Evolutionary conservation across 2,888 invertebrate species (phyloP).

Genomic region (Agonopterix arenella): DNA sequence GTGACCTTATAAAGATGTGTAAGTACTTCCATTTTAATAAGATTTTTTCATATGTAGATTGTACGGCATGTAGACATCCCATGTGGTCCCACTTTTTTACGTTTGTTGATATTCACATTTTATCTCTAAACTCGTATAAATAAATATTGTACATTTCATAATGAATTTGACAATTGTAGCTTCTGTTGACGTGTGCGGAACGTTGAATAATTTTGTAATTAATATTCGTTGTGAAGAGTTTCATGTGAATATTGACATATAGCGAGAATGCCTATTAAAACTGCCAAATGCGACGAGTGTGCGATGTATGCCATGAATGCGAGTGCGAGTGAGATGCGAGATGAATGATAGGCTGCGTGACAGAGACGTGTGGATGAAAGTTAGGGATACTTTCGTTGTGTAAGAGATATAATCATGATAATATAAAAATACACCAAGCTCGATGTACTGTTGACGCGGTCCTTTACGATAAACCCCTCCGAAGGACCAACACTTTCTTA

Average conservation of each 20-base stretch:
- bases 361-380: constrained; percentile 22
- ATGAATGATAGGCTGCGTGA: constrained; percentile 15
- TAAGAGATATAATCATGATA: constrained; percentile 67
- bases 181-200: constrained; percentile 11
- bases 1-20: constrained; percentile 53
- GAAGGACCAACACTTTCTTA: constrained; percentile 47
- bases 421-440: constrained; percentile 66
- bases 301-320: constrained; percentile 7
- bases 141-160: constrained; percentile 24
- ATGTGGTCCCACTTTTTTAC: constrained; percentile 48
- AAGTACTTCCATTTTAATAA: constrained; percentile 75
- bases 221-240: constrained; percentile 33
- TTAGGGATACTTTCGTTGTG: constrained; percentile 50
- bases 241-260: constrained; percentile 60
- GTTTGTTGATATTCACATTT: constrained; percentile 57
- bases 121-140: constrained; percentile 12
- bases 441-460: constrained; percentile 47
- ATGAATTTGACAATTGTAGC: constrained; percentile 21
- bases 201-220: constrained; percentile 30
- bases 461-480: constrained; percentile 52
- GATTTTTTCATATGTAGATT: constrained; percentile 66
- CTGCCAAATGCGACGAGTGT: constrained; percentile 65
- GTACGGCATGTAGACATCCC: constrained; percentile 60
- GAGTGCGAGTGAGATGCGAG: constrained; percentile 21
- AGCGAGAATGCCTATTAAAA: constrained; percentile 55